Evolutionary conservation across 2,888 invertebrate species (phyloP).

Genomic region (Eupeodes luniger): DNA sequence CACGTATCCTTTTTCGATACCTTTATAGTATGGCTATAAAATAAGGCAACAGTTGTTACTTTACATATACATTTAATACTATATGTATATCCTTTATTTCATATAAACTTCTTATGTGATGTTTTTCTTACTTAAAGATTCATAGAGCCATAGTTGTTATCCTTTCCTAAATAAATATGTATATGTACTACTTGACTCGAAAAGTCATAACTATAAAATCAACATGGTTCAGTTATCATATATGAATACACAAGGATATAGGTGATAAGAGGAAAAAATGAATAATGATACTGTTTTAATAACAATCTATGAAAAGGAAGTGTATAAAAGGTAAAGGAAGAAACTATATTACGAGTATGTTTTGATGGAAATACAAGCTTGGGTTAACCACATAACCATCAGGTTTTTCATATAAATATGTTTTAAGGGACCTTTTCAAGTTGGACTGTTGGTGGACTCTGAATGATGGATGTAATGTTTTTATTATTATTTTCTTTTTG

Average conservation of each 20-base stretch:
- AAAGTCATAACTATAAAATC: constrained; percentile 6
- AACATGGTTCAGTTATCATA: background rate
- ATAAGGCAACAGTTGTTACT: constrained; percentile 8
- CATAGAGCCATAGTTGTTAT: background rate
- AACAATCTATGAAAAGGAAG: background rate
- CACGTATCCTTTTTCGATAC: background rate
- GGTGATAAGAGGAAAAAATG: constrained; percentile 8
- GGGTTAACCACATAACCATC: background rate
- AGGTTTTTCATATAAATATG: too few species aligned
- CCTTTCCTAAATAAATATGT: background rate
- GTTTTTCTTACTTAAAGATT: constrained; percentile 1
- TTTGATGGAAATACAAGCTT: background rate
- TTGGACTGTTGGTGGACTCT: too few species aligned
- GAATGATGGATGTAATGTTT: too few species aligned
- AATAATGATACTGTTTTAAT: constrained; percentile 9
- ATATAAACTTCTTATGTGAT: background rate
- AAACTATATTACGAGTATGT: too few species aligned
- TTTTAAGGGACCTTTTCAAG: too few species aligned
- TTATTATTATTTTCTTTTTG: too few species aligned
- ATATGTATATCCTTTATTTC: background rate
- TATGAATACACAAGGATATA: background rate
- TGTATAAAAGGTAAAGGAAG: background rate
- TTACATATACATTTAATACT: background rate
- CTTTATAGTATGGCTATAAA: background rate
- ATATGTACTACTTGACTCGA: background rate